These are phyloP conservation scores for Caracal caracal DNA, from an alignment of 2,113 vertebrate species.

Conservation along the genomic window DNA sequence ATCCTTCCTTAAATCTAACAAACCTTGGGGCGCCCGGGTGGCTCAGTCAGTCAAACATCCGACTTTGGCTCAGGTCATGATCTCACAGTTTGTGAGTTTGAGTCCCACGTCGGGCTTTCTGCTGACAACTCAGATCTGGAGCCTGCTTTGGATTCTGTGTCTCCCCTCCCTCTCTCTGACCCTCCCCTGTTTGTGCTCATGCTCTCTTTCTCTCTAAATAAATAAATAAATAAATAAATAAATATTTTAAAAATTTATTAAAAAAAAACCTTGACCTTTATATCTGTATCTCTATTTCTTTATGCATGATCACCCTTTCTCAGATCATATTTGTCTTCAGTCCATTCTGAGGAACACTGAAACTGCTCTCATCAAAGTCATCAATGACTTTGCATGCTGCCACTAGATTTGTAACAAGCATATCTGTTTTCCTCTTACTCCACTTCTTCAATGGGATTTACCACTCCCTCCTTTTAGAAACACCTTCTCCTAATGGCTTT, in stretches of 20 bases:
- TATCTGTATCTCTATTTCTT: not conserved
- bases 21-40: no score
- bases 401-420: not conserved
- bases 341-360: not conserved
- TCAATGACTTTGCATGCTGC: not conserved
- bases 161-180: no score
- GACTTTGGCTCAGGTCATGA: no score
- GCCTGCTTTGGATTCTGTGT: no score
- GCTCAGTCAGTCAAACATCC: no score
- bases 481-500: not conserved
- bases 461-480: not conserved
- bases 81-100: no score
- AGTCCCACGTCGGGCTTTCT: no score
- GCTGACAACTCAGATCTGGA: no score
- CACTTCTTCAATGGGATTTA: not conserved
- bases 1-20: not conserved
- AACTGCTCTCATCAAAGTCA: not conserved
- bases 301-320: not conserved
- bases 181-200: no score
- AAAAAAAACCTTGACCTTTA: not conserved
- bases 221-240: no score
- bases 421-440: not conserved
- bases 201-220: no score
- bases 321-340: not conserved
- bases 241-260: no score